These are phyloP conservation scores for Eulemur rubriventer DNA, from an alignment of 2,797 vertebrate species.

Conservation along the genomic window DNA sequence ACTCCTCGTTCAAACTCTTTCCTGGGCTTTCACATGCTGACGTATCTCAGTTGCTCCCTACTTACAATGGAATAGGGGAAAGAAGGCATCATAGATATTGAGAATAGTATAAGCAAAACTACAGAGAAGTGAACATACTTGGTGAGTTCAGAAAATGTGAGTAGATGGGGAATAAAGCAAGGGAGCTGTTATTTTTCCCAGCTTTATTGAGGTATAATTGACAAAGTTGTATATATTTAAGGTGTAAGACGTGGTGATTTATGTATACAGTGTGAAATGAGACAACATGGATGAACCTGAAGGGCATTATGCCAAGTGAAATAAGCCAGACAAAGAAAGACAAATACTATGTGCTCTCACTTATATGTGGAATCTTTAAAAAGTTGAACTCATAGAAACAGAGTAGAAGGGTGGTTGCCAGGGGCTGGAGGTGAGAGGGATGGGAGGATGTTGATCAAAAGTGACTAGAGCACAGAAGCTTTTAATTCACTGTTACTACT, in stretches of 20 bases:
- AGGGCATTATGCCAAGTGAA: neutral
- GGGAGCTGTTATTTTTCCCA: neutral
- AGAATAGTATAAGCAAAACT: conserved; percentile 32
- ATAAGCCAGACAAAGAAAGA: neutral
- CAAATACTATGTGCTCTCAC: neutral
- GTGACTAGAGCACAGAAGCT: neutral
- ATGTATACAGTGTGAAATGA: neutral
- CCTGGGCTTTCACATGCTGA: neutral
- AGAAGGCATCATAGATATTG: neutral
- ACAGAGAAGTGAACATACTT: neutral
- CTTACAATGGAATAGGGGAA: neutral
- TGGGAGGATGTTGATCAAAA: neutral
- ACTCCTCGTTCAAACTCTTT: conserved; percentile 14
- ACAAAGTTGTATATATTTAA: neutral
- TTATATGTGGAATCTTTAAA: neutral
- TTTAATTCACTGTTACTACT: neutral
- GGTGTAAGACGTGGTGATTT: neutral
- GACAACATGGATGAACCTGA: neutral
- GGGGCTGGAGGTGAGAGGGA: neutral
- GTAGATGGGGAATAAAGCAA: conserved; percentile 2
- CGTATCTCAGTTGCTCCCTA: neutral
- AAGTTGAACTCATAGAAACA: neutral
- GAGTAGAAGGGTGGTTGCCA: neutral
- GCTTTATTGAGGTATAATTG: neutral
- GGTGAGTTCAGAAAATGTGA: conserved; percentile 15